Percentiles rank a stretch among this genome's conserved stretches.
These are phyloP conservation scores for Chrysocyon brachyurus DNA, from an alignment of 2,797 vertebrate species.

Conservation along the genomic window DNA sequence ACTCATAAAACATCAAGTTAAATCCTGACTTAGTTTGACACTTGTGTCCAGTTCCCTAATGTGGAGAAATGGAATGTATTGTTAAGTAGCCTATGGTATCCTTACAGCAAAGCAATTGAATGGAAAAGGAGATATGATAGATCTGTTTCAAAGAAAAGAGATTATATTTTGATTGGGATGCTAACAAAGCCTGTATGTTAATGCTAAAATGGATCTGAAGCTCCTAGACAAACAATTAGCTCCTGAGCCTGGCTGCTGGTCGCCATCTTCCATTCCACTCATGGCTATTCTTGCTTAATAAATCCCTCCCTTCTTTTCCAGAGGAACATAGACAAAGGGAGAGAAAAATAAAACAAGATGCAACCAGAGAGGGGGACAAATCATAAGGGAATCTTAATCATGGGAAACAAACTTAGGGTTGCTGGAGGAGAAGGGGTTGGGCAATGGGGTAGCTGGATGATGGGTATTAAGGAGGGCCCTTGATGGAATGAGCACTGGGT, in stretches of 20 bases:
- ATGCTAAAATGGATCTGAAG: neutral
- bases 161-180: neutral
- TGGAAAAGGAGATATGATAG: neutral
- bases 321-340: neutral
- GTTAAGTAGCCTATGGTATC: neutral
- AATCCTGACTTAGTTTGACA: constrained; percentile 7
- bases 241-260: neutral
- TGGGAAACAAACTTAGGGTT: neutral
- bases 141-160: neutral
- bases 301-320: neutral
- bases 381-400: neutral
- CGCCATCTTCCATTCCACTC: neutral
- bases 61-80: neutral
- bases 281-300: neutral
- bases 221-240: neutral
- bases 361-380: neutral
- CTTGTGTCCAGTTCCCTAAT: neutral
- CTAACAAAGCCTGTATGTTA: neutral
- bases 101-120: neutral
- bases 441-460: neutral
- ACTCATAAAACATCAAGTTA: constrained; percentile 7
- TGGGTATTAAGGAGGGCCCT: neutral
- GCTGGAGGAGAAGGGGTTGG: neutral
- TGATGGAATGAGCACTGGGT: neutral
- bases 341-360: neutral